These are phyloP conservation scores for Anthopleura sola DNA, from an alignment of 64 coral and sea anemone species.

Conservation along the genomic window DNA sequence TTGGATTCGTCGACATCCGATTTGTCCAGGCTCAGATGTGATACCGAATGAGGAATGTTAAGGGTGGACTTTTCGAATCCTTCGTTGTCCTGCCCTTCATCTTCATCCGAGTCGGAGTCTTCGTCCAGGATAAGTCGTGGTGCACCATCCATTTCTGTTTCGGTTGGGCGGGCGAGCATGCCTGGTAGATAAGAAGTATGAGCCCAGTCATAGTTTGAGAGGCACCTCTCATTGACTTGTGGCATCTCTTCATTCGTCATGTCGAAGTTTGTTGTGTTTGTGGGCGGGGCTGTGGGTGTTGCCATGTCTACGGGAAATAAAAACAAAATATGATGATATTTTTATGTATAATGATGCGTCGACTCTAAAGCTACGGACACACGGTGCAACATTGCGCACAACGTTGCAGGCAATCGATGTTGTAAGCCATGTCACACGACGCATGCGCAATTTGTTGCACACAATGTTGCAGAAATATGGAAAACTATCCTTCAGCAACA, in stretches of 20 bases:
- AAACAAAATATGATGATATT: neutral
- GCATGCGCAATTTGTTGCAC: too few relatives aligned
- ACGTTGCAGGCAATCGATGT: too few relatives aligned
- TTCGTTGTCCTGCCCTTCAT: conserved; percentile 21
- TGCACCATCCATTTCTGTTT: neutral
- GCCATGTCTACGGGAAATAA: neutral
- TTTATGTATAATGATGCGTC: too few relatives aligned
- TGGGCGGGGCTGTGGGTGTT: neutral
- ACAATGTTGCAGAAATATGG: too few relatives aligned
- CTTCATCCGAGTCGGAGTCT: conserved; percentile 13
- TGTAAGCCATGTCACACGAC: too few relatives aligned
- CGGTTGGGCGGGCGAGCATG: conserved; percentile 31
- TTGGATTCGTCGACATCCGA: neutral
- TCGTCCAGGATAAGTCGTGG: conserved; percentile 49
- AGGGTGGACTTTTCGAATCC: conserved; percentile 1
- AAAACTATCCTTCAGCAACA: too few relatives aligned
- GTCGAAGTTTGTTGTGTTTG: conserved; percentile 29
- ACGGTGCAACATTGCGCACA: too few relatives aligned
- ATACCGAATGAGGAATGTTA: neutral
- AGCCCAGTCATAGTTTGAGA: conserved; percentile 63
- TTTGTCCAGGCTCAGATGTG: neutral
- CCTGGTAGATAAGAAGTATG: conserved; percentile 48
- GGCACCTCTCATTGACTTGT: conserved; percentile 38
- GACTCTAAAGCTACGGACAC: too few relatives aligned
- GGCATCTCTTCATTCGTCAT: conserved; percentile 47